Percentiles rank a stretch among this genome's conserved stretches.
phyloP scores from a whole-genome alignment of 2,888 invertebrate genomes.

The Philonicus albiceps region DNA sequence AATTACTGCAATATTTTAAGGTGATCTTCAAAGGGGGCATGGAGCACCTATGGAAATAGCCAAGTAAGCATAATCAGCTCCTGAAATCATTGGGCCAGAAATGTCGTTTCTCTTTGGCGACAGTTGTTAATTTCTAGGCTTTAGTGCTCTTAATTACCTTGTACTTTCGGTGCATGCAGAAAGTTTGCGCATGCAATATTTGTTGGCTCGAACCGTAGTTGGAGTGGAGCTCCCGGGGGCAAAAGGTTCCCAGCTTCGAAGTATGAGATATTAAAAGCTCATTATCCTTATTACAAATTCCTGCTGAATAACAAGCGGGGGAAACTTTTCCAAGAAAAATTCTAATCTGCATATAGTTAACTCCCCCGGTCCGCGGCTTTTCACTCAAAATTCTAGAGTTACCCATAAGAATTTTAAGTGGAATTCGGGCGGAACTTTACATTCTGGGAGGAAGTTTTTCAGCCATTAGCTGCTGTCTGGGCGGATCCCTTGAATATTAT shows the following conservation, averaged over 20 bases:
- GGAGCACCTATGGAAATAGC: neutral
- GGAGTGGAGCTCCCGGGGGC: neutral
- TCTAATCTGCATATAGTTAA: constrained; percentile 6
- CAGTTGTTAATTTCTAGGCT: neutral
- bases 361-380: neutral
- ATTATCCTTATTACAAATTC: constrained; percentile 26
- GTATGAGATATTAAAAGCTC: constrained; percentile 9
- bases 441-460: neutral
- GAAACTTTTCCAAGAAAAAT: constrained; percentile 1
- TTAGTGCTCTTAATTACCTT: neutral
- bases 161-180: neutral
- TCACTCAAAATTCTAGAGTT: neutral
- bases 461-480: neutral
- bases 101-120: neutral
- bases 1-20: neutral
- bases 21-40: neutral
- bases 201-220: neutral
- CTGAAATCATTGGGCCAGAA: neutral
- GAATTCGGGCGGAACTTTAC: neutral
- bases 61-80: neutral
- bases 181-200: neutral
- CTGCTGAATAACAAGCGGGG: neutral
- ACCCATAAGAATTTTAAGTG: neutral
- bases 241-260: neutral
- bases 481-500: constrained; percentile 18